These are phyloP conservation scores for Oxystoma pomonae DNA, from an alignment of 2,888 invertebrate genomes.

Conservation along the genomic window DNA sequence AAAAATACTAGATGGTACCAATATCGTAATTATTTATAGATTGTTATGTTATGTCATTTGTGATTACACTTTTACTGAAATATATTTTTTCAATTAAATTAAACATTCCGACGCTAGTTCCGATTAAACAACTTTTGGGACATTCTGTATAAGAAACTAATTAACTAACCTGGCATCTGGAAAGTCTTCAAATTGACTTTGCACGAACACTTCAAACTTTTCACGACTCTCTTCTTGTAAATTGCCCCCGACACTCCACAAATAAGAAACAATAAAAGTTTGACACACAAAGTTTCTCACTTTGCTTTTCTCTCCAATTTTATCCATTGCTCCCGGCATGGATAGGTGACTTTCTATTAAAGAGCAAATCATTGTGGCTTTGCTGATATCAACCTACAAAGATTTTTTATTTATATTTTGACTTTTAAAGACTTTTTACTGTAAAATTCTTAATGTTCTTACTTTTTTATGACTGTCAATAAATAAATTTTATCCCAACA, in stretches of 20 bases:
- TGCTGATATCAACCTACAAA: conserved; percentile 82
- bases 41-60: too few species aligned
- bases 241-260: conserved; percentile 89
- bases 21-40: too few species aligned
- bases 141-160: background rate
- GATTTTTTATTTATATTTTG: too few species aligned
- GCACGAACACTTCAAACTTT: conserved; percentile 65
- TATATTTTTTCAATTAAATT: too few species aligned
- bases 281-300: conserved; percentile 66
- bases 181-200: conserved; percentile 66
- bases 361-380: conserved; percentile 70
- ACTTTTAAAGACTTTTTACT: too few species aligned
- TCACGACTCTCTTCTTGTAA: conserved; percentile 65
- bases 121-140: background rate
- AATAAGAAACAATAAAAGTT: conserved; percentile 74
- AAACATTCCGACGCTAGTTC: too few species aligned
- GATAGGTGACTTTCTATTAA: conserved; percentile 67
- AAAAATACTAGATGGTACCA: too few species aligned
- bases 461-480: too few species aligned
- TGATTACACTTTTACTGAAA: too few species aligned
- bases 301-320: conserved; percentile 55
- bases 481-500: too few species aligned
- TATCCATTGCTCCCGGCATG: conserved; percentile 52
- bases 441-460: too few species aligned
- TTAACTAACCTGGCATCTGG: conserved; percentile 62